Conservation (phyloP, 2,113 vertebrate species). For the Pachycephala philippinensis region DNA sequence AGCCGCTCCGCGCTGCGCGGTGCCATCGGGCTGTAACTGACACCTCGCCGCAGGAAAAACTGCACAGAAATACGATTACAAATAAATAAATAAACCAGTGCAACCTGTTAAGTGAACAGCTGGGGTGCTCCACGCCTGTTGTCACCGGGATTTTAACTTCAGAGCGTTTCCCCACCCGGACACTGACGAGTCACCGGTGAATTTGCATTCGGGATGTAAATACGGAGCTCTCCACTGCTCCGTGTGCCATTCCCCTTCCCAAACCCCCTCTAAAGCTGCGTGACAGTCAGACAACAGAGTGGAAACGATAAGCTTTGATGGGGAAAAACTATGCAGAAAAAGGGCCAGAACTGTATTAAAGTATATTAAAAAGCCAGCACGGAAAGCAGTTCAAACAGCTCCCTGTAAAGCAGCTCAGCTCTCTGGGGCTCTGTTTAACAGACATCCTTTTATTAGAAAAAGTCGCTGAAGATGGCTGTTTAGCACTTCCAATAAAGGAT, state of each 20-base stretch:
- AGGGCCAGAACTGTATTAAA: slow-evolving; percentile 11
- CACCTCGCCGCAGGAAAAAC: neutral
- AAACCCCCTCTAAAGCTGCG: neutral
- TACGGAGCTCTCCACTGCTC: neutral
- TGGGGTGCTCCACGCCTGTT: neutral
- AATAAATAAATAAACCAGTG: neutral
- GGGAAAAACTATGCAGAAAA: neutral
- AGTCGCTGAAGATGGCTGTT: slow-evolving; percentile 13
- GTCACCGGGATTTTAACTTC: neutral
- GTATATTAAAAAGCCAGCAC: slow-evolving; percentile 11
- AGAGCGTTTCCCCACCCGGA: neutral
- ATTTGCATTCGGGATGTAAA: neutral
- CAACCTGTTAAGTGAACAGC: neutral
- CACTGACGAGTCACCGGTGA: neutral
- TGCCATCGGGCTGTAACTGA: neutral
- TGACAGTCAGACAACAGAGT: neutral
- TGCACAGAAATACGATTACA: neutral
- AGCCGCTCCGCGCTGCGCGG: neutral
- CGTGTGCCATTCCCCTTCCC: neutral
- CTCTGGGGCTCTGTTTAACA: slow-evolving; percentile 36
- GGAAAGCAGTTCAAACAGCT: slow-evolving; percentile 32
- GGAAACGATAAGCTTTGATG: neutral
- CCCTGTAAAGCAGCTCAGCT: slow-evolving; percentile 17
- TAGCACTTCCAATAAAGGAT: slow-evolving; percentile 19
- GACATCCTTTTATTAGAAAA: slow-evolving; percentile 45